Conservation (phyloP, 1,140 invertebrate species). For the Meloidogyne exigua region DNA sequence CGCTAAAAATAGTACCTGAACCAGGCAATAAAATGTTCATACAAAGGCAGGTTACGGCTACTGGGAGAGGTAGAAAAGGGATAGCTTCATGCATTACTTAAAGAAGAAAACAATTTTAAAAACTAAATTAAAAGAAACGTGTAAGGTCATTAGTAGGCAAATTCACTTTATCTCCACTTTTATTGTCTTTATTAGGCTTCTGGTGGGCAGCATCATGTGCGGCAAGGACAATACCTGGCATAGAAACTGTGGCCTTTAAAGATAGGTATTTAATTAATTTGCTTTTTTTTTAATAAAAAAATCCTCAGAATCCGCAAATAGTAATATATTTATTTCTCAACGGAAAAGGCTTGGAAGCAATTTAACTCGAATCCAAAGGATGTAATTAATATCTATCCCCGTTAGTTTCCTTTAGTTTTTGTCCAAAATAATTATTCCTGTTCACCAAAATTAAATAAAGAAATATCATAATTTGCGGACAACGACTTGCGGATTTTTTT, state of each 20-base stretch:
- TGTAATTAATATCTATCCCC: too few relatives aligned
- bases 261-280: background rate
- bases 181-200: slow-evolving; percentile 51
- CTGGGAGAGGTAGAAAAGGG: slow-evolving; percentile 77
- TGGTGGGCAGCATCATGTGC: slow-evolving; percentile 61
- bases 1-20: slow-evolving; percentile 80
- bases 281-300: too few relatives aligned
- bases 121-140: slow-evolving; percentile 65
- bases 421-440: too few relatives aligned
- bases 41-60: slow-evolving; percentile 81
- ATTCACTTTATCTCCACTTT: slow-evolving; percentile 58
- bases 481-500: too few relatives aligned
- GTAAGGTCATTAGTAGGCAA: slow-evolving; percentile 63
- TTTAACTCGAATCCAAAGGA: too few relatives aligned
- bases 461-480: too few relatives aligned
- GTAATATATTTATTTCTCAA: too few relatives aligned
- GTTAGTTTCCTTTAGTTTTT: too few relatives aligned
- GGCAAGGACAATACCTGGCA: slow-evolving; percentile 61
- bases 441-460: too few relatives aligned
- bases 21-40: slow-evolving; percentile 83
- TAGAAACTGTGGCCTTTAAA: slow-evolving; percentile 16
- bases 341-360: too few relatives aligned
- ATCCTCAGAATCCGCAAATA: too few relatives aligned
- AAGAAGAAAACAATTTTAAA: background rate
- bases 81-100: slow-evolving; percentile 74